Conservation (phyloP, 2,797 vertebrate genomes). For the Ispidina picta region DNA sequence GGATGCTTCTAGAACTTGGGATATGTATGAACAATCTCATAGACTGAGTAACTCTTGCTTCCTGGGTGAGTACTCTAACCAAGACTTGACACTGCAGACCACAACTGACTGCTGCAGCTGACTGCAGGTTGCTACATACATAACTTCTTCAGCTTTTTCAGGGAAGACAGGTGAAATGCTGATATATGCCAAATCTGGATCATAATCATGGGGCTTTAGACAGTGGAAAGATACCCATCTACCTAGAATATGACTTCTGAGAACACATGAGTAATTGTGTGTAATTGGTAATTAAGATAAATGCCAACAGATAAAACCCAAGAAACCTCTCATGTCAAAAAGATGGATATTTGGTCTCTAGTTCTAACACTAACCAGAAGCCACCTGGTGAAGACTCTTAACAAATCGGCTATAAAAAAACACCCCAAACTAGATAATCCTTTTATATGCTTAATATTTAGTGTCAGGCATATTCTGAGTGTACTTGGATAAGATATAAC, state of each 20-base stretch:
- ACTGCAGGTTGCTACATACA: neutral
- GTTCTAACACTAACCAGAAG: neutral
- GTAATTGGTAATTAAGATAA: neutral
- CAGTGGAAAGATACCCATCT: neutral
- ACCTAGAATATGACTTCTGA: neutral
- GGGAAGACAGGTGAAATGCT: neutral
- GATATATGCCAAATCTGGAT: neutral
- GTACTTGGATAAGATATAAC: neutral
- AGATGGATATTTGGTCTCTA: neutral
- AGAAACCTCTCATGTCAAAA: neutral
- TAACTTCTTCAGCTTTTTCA: neutral
- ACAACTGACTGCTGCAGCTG: neutral
- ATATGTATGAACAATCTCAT: neutral
- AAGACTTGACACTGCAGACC: neutral
- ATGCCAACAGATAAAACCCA: neutral
- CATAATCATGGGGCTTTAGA: neutral
- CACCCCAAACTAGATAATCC: fast-evolving
- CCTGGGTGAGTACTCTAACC: neutral
- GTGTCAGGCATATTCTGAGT: neutral
- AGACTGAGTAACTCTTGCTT: neutral
- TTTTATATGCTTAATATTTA: neutral
- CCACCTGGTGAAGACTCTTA: neutral
- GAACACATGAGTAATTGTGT: neutral
- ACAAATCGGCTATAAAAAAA: neutral
- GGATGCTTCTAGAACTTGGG: neutral